phyloP scores from a whole-genome alignment of 2,888 invertebrate genomes.

The Atrina japonica region DNA sequence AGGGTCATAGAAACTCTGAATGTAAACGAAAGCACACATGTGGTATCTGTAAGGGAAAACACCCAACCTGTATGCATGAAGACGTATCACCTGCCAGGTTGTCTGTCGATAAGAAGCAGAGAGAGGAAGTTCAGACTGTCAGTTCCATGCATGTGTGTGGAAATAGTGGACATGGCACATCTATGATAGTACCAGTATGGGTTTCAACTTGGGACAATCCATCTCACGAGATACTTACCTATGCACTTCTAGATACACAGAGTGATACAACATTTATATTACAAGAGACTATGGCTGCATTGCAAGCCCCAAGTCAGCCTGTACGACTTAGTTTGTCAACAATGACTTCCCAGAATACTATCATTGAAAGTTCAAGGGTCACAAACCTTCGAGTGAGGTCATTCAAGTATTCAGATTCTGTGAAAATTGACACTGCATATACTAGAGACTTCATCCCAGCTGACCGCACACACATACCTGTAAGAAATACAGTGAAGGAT shows the following conservation, averaged over 20 bases:
- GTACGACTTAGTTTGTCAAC: conserved; percentile 39
- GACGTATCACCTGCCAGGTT: background rate
- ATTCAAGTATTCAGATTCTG: conserved; percentile 7
- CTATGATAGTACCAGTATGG: conserved; percentile 38
- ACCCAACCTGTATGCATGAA: conserved; percentile 37
- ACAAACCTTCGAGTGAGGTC: conserved; percentile 29
- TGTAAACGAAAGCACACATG: conserved; percentile 27
- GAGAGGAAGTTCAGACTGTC: background rate
- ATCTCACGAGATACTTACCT: conserved; percentile 34
- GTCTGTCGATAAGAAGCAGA: background rate
- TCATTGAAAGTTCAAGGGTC: conserved; percentile 36
- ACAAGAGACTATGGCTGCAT: conserved; percentile 21
- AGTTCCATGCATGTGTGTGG: background rate
- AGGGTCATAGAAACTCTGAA: background rate
- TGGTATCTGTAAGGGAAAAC: conserved; percentile 22
- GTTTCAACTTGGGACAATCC: conserved; percentile 15
- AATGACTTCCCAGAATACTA: conserved; percentile 38
- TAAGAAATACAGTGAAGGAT: conserved; percentile 14
- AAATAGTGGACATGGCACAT: conserved; percentile 5
- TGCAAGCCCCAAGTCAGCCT: background rate
- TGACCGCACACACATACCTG: conserved; percentile 43
- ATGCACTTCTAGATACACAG: conserved; percentile 45
- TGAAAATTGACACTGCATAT: conserved; percentile 34
- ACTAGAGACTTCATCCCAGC: conserved; percentile 46
- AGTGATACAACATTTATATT: conserved; percentile 46